Evolutionary conservation across 2,888 invertebrate genomes (phyloP).

Genomic region (Rapana venosa): DNA sequence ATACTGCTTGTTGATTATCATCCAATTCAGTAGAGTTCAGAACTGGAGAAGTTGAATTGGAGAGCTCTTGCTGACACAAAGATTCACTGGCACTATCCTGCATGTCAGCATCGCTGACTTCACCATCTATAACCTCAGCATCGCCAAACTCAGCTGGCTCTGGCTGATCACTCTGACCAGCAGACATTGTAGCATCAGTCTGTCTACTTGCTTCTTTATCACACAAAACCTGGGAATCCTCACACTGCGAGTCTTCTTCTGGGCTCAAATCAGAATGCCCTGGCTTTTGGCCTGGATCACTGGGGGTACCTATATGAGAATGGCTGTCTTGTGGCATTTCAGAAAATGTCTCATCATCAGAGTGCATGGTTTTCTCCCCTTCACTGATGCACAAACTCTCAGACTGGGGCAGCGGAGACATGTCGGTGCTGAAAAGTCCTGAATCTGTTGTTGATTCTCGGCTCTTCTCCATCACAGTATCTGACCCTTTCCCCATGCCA

Average conservation of each 20-base stretch:
- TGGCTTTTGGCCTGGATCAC: not conserved
- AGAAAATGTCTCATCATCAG: slow-evolving; percentile 52
- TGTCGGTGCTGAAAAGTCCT: slow-evolving; percentile 67
- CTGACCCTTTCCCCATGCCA: not conserved
- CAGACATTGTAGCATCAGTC: not conserved
- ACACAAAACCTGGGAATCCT: not conserved
- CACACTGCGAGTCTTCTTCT: not conserved
- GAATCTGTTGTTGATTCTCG: slow-evolving; percentile 62
- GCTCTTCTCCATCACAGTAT: slow-evolving; percentile 22
- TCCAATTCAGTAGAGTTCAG: not conserved
- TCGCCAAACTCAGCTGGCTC: not conserved
- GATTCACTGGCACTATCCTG: not conserved
- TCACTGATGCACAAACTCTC: slow-evolving; percentile 49
- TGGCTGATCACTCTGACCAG: not conserved
- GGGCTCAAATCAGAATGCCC: not conserved
- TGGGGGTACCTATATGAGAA: not conserved
- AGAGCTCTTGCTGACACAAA: not conserved
- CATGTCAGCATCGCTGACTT: not conserved
- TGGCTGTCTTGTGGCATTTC: slow-evolving; percentile 41
- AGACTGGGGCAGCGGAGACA: slow-evolving; percentile 64
- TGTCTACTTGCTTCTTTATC: not conserved
- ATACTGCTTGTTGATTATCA: not conserved
- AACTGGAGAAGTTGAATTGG: not conserved
- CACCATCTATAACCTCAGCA: not conserved
- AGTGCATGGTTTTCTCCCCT: slow-evolving; percentile 51